Evolutionary conservation across 2,113 vertebrate species (phyloP).

Genomic region (Dendrocopos noguchii): DNA sequence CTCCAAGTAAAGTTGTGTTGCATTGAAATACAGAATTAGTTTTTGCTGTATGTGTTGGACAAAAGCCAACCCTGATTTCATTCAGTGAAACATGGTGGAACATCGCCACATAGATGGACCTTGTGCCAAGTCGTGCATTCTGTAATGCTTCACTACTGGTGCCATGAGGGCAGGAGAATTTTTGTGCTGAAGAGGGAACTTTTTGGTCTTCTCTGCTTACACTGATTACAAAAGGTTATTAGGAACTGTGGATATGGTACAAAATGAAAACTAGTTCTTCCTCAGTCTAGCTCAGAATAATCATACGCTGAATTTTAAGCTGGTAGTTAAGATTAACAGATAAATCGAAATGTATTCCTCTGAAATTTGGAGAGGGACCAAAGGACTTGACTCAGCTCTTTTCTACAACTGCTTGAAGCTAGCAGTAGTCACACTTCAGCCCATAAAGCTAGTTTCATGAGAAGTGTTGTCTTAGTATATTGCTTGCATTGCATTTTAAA

Average conservation of each 20-base stretch:
- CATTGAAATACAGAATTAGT: not conserved
- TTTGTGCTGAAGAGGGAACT: not conserved
- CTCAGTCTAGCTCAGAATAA: not conserved
- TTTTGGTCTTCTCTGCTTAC: not conserved
- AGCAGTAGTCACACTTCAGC: not conserved
- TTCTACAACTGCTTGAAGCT: not conserved
- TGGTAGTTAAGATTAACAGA: not conserved
- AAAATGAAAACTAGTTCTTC: not conserved
- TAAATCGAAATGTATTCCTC: not conserved
- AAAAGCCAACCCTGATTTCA: fast-evolving
- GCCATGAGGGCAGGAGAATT: not conserved
- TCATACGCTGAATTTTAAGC: not conserved
- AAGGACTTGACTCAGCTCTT: not conserved
- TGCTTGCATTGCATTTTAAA: not conserved
- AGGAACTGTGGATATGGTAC: not conserved
- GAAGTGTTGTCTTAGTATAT: not conserved
- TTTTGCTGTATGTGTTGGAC: not conserved
- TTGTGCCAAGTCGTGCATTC: not conserved
- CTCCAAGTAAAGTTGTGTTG: not conserved
- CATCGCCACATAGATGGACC: not conserved
- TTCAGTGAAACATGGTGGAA: not conserved
- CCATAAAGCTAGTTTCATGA: not conserved
- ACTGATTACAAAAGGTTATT: not conserved
- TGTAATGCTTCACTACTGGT: not conserved
- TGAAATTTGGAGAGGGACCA: not conserved